phyloP scores from a whole-genome alignment of 2,113 vertebrate genomes.

The Paradisaea rubra region DNA sequence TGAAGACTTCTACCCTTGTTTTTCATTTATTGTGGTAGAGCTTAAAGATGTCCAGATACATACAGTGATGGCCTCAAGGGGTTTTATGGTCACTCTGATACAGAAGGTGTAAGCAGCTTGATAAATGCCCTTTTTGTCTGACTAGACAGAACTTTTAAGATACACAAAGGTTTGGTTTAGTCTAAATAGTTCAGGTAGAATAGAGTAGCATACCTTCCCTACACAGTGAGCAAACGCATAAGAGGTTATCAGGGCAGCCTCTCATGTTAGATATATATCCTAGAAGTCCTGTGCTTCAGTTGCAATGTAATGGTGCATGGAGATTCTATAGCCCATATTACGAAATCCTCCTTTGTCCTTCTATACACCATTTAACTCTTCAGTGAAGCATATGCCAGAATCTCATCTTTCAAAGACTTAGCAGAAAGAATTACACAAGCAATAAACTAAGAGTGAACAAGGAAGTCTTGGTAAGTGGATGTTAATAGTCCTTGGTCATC shows the following conservation, averaged over 20 bases:
- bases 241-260: not conserved
- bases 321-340: not conserved
- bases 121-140: not conserved
- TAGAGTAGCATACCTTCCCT: not conserved
- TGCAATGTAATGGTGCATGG: not conserved
- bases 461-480: not conserved
- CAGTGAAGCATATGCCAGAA: not conserved
- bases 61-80: not conserved
- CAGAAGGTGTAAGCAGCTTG: not conserved
- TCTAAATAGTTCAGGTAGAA: not conserved
- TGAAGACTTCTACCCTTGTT: not conserved
- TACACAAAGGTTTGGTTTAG: not conserved
- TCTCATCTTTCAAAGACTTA: not conserved
- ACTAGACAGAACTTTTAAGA: not conserved
- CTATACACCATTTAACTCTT: conserved; percentile 11
- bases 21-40: not conserved
- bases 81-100: not conserved
- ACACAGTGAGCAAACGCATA: not conserved
- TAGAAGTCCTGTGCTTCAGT: not conserved
- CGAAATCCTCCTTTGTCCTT: not conserved
- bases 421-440: conserved; percentile 9
- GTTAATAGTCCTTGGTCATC: not conserved
- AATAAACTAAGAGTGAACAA: not conserved
- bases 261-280: not conserved
- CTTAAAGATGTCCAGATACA: not conserved